A percentile compares a stretch with the other conserved stretches of the same genome.
phyloP scores from a whole-genome alignment of 2,888 invertebrate species.

The Silvanus unidentatus region DNA sequence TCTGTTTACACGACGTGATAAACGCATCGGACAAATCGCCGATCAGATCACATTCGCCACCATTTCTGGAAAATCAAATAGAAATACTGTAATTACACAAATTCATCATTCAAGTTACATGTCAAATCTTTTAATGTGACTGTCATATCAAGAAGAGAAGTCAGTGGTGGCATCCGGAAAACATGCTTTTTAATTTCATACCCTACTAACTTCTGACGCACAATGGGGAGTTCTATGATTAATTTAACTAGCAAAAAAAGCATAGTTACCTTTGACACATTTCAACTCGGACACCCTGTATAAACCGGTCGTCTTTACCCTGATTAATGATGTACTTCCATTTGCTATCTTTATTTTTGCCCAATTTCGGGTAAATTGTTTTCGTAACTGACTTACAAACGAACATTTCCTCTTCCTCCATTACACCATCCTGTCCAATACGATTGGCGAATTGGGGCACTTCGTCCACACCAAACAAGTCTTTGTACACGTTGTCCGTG shows the following conservation, averaged over 20 bases:
- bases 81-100: not conserved
- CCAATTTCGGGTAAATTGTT: constrained; percentile 58
- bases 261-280: constrained; percentile 48
- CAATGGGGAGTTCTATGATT: too few relatives aligned
- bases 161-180: too few relatives aligned
- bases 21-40: constrained; percentile 47
- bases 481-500: constrained; percentile 24
- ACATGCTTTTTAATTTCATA: too few relatives aligned
- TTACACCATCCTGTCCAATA: constrained; percentile 21
- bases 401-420: constrained; percentile 27
- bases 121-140: too few relatives aligned
- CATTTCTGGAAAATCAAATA: constrained; percentile 40
- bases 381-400: constrained; percentile 41
- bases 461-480: constrained; percentile 30
- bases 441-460: constrained; percentile 11
- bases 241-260: too few relatives aligned
- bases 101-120: too few relatives aligned
- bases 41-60: constrained; percentile 46
- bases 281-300: constrained; percentile 70
- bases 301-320: constrained; percentile 48
- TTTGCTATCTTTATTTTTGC: constrained; percentile 54
- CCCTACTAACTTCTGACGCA: too few relatives aligned
- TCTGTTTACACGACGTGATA: constrained; percentile 51
- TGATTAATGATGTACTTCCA: constrained; percentile 68
- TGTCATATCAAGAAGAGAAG: too few relatives aligned